Base-by-base conservation (phyloP, 2,797 vertebrate genomes). In the Pseudochirops cupreus region DNA sequence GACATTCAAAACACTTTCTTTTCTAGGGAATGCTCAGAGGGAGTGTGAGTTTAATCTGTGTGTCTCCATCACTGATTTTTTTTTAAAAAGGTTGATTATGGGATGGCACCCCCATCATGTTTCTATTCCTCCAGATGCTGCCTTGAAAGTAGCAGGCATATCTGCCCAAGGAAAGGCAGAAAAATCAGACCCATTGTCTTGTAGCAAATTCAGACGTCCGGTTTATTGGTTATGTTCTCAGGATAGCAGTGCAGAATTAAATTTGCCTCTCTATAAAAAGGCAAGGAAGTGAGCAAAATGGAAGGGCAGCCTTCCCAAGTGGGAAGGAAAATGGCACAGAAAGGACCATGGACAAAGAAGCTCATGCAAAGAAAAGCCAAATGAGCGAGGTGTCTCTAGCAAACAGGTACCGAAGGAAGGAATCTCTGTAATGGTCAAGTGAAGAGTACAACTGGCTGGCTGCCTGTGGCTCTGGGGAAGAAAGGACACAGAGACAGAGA, bases 401-500 rank as follows among this genome's bases (percentile, higher is more conserved):
- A 87, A 26, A 93, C 96, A 98, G 97, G 95, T 94, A 97, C 98
- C 98, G 99, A 99, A 99, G 98, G 99, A 98, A 99, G 98, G 95
- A 98, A 96, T 98, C 98, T 99, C 98, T 99, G 99, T 99, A 99
- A 99, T 99, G 98, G 98, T 98, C 99, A 98, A 99, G 99, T 98
- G 98, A 99, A 99, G 99, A 98, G 98, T 99, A 99, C 98, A 99
- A 99, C 98, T 98, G 99, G 98, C 98, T 98, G 99, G 98, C 98
- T 98, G 98, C 98, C 98, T 98, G 98, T 97, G 98, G 98, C 97
- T 87, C 33, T 16, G 31, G 5, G 16, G 62, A 98, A 98, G 99
- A 99, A 98, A 98, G 98, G 98, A 98, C 98, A 99, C 98, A 99
- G 98, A 97, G 98, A 98, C 96, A 98, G 96, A 97, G 97, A 97